Percentiles rank a stretch among this genome's conserved stretches.
Evolutionary conservation across 2,888 invertebrate species (phyloP).

Genomic region (Apamea crenata): DNA sequence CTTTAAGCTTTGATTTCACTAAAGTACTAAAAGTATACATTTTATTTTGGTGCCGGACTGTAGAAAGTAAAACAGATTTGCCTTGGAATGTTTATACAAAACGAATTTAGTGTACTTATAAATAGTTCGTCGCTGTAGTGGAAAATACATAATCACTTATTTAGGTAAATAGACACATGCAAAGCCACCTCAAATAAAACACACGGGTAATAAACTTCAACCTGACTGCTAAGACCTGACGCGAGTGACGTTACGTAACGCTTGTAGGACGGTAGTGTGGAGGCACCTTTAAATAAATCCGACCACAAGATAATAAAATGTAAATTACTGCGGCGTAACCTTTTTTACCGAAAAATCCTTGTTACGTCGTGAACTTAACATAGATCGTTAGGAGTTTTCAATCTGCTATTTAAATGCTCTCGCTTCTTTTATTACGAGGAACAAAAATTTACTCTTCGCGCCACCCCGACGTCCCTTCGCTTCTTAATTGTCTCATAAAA

Average conservation of each 20-base stretch:
- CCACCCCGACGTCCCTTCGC: constrained; percentile 76
- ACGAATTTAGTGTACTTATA: background rate
- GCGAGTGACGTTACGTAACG: constrained; percentile 43
- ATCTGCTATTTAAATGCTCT: constrained; percentile 82
- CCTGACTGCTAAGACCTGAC: constrained; percentile 17
- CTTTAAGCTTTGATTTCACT: constrained; percentile 22
- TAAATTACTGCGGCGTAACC: constrained; percentile 66
- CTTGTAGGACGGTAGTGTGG: constrained; percentile 48
- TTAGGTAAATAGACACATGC: constrained; percentile 35
- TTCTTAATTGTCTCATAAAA: constrained; percentile 85
- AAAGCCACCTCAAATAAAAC: constrained; percentile 35
- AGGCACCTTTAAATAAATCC: constrained; percentile 66
- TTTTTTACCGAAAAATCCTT: constrained; percentile 70
- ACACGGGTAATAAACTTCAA: constrained; percentile 36
- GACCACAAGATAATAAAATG: constrained; percentile 71
- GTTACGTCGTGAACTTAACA: constrained; percentile 75
- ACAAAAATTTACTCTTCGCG: constrained; percentile 80
- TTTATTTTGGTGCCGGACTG: background rate
- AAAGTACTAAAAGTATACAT: background rate
- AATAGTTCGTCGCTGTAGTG: background rate
- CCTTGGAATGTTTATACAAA: background rate
- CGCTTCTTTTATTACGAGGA: constrained; percentile 78
- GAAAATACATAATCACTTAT: constrained; percentile 7
- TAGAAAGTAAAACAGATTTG: background rate
- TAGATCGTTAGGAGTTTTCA: constrained; percentile 81